Conservation (phyloP, 2,113 vertebrate genomes). For the Brachionichthys hirsutus region DNA sequence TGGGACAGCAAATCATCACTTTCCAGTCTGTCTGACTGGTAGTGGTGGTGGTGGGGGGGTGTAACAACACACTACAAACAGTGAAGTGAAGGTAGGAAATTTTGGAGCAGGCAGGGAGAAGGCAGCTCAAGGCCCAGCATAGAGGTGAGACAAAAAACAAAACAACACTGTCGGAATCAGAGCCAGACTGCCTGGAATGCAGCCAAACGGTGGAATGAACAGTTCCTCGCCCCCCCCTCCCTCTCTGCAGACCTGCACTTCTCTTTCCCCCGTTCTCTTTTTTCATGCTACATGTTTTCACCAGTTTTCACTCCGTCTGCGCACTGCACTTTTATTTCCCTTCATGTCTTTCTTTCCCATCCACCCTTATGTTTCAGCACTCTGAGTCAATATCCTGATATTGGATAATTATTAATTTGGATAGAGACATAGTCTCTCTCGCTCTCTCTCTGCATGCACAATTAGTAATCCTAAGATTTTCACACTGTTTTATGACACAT, state of each 20-base stretch:
- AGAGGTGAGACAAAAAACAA: constrained; percentile 56
- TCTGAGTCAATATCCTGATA: constrained; percentile 32
- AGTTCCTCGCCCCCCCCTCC: constrained; percentile 36
- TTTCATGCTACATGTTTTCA: constrained; percentile 26
- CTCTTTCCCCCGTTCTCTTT: constrained; percentile 25
- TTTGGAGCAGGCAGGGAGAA: constrained; percentile 44
- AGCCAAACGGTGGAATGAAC: constrained; percentile 71
- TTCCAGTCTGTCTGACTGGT: constrained; percentile 44
- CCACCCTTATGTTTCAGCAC: constrained; percentile 14
- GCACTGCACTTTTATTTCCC: constrained; percentile 45
- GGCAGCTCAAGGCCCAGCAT: constrained; percentile 39
- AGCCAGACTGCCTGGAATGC: constrained; percentile 75
- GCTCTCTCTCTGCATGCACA: no score
- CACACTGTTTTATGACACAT: no score
- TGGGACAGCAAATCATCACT: constrained; percentile 39
- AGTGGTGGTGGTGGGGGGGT: not conserved
- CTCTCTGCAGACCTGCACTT: constrained; percentile 28
- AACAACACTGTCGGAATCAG: constrained; percentile 50
- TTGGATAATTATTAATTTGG: constrained; percentile 20
- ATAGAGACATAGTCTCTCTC: no score
- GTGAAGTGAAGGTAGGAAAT: constrained; percentile 23
- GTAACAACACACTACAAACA: not conserved
- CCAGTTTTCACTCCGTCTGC: constrained; percentile 21
- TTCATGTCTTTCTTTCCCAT: constrained; percentile 44
- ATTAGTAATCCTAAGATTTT: no score